These are phyloP conservation scores for Spea hammondii DNA, from an alignment of 2,797 vertebrate species.

Conservation along the genomic window DNA sequence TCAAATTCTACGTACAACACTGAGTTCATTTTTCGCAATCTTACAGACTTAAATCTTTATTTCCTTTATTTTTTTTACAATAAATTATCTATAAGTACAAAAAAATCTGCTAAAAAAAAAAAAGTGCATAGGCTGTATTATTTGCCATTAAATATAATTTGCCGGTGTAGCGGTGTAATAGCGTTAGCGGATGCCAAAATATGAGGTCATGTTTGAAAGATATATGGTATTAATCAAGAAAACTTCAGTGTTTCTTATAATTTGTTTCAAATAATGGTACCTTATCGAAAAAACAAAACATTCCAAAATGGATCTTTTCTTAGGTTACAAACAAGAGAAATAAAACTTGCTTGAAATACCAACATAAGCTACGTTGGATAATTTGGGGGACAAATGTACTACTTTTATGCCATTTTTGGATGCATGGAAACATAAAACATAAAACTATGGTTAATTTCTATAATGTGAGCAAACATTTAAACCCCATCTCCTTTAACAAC, in stretches of 20 bases:
- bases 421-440: not conserved
- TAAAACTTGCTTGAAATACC: not conserved
- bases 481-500: too few relatives aligned
- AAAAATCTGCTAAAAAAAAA: slow-evolving; percentile 34
- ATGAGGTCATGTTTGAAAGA: slow-evolving; percentile 49
- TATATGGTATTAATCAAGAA: slow-evolving; percentile 48
- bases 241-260: slow-evolving; percentile 36
- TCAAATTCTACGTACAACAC: slow-evolving; percentile 60
- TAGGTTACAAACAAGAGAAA: not conserved
- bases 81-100: slow-evolving; percentile 40
- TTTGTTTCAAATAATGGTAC: slow-evolving; percentile 37
- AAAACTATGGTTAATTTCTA: slow-evolving; percentile 8
- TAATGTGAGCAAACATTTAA: not conserved
- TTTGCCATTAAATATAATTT: slow-evolving; percentile 50
- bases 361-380: not conserved
- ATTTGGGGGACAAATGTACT: not conserved
- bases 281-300: slow-evolving; percentile 18
- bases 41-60: slow-evolving; percentile 52
- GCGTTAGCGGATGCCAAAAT: slow-evolving; percentile 37
- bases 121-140: slow-evolving; percentile 34
- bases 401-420: slow-evolving; percentile 12
- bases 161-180: slow-evolving; percentile 37
- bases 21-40: slow-evolving; percentile 54
- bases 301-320: too few relatives aligned
- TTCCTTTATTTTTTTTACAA: slow-evolving; percentile 42